Base-by-base conservation (phyloP, 1,140 invertebrate species). In the Diachasma alloeum region DNA sequence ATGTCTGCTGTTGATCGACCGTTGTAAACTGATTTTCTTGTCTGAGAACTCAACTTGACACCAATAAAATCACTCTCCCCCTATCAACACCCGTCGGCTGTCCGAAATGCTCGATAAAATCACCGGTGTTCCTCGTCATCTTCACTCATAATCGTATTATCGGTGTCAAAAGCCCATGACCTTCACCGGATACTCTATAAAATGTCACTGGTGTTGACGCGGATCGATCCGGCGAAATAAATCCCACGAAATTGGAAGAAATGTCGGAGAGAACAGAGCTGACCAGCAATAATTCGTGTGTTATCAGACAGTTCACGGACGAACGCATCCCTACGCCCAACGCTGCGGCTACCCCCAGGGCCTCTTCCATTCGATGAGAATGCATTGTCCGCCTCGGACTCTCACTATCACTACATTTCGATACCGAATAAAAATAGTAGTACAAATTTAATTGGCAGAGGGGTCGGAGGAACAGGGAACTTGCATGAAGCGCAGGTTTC, bases 281-380 rank as follows among this genome's bases (percentile, higher is more conserved):
- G 59, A 83, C 81, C 46, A 19, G 44, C 44, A 39, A 36, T 56
- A 39, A 36, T 44, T 56, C 70, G 17, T 56, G 70, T 59, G 75
- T 48, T 68, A 67, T 69, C 76, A 31, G 66, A 71, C 74, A 75
- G 72, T 74, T 70, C 13, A 56, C 67, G 15, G 39, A 22, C n/a
- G n/a, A 63, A 74, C 73, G 46, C 24, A 17, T 36, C 72, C 67
- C 74, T 73, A 46, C 71, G 19, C 44, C 66, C 67, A 48, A 42
- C 53, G 11, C 13, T 56, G n/a, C n/a, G 24, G n/a, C 42, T 11
- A 4, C 2, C 72, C 36, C 39, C 37, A 1, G n/a, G 6, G 26
- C 15, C 15, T 22, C 53, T 1, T 74, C 63, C 4, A 36, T 22
- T 19, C 24, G 19, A 44, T 76, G 24, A 71, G 73, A 15, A 31